Percentiles rank a stretch among this genome's conserved stretches.
Evolutionary conservation across 2,797 vertebrate genomes (phyloP).

Genomic region (Geotrypetes seraphini): DNA sequence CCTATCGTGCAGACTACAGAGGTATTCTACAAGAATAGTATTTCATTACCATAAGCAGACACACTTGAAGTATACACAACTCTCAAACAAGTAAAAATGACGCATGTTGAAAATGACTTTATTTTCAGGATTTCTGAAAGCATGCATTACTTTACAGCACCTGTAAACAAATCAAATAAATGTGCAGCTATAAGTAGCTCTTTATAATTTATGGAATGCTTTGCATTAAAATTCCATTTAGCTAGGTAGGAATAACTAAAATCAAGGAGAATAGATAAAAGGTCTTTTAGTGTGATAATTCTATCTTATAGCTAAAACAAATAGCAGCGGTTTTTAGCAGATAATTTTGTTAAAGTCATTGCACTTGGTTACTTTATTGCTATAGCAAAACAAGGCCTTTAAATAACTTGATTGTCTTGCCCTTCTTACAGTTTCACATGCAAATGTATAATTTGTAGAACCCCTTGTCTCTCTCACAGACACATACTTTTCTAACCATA

Average conservation of each 20-base stretch:
- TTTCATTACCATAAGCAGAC: too few relatives aligned
- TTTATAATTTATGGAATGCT: slow-evolving; percentile 62
- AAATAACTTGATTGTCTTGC: slow-evolving; percentile 51
- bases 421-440: slow-evolving; percentile 25
- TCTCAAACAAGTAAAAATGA: slow-evolving; percentile 7
- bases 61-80: too few relatives aligned
- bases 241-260: slow-evolving; percentile 16
- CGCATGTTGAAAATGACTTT: slow-evolving; percentile 18
- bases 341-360: slow-evolving; percentile 52
- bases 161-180: slow-evolving; percentile 71
- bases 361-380: slow-evolving; percentile 64
- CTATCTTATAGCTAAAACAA: slow-evolving; percentile 41
- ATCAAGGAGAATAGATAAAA: slow-evolving; percentile 18
- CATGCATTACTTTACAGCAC: slow-evolving; percentile 77
- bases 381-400: slow-evolving; percentile 53
- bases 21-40: too few relatives aligned
- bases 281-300: slow-evolving; percentile 8
- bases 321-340: slow-evolving; percentile 50
- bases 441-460: slow-evolving; percentile 18
- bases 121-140: slow-evolving; percentile 34
- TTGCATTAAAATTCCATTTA: slow-evolving; percentile 34
- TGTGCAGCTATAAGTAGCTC: slow-evolving; percentile 47
- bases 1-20: too few relatives aligned
- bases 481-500: slow-evolving; percentile 16
- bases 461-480: too few relatives aligned